phyloP scores from a whole-genome alignment of 2,797 vertebrate species.

The Phaenicophaeus curvirostris region DNA sequence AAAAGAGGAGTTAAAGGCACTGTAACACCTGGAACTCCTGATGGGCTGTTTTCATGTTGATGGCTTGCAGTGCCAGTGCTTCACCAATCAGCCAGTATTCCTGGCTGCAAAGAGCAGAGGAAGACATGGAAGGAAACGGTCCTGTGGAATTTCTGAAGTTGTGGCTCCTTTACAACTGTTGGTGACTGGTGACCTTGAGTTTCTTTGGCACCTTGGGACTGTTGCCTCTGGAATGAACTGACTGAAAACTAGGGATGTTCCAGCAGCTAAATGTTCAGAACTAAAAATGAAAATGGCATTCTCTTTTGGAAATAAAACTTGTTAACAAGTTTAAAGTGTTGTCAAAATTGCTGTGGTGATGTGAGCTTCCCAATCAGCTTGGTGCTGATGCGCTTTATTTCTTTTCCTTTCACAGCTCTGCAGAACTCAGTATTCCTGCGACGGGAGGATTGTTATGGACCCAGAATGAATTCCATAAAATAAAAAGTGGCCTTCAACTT shows the following conservation, averaged over 20 bases:
- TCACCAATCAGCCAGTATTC: neutral
- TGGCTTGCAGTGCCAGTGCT: neutral
- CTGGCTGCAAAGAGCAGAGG: neutral
- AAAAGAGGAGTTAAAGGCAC: neutral
- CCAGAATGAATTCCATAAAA: constrained; percentile 77
- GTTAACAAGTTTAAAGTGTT: neutral
- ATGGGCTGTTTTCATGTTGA: neutral
- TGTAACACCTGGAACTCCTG: too few species aligned
- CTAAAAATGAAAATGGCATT: neutral
- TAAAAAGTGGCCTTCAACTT: constrained; percentile 80
- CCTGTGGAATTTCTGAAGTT: neutral
- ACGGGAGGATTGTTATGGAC: constrained; percentile 78
- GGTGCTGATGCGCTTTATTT: neutral
- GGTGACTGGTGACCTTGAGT: neutral
- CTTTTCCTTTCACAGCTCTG: constrained; percentile 53
- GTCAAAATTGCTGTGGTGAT: neutral
- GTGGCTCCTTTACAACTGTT: neutral
- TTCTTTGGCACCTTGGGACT: neutral
- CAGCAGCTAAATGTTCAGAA: neutral
- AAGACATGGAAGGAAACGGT: neutral
- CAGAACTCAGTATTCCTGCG: constrained; percentile 47
- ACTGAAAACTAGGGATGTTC: neutral
- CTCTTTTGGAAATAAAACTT: neutral
- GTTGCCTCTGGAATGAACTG: neutral
- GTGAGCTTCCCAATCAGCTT: neutral